Base-by-base conservation (phyloP, 2,888 invertebrate genomes). In the Trichogramma dendrolimi region DNA sequence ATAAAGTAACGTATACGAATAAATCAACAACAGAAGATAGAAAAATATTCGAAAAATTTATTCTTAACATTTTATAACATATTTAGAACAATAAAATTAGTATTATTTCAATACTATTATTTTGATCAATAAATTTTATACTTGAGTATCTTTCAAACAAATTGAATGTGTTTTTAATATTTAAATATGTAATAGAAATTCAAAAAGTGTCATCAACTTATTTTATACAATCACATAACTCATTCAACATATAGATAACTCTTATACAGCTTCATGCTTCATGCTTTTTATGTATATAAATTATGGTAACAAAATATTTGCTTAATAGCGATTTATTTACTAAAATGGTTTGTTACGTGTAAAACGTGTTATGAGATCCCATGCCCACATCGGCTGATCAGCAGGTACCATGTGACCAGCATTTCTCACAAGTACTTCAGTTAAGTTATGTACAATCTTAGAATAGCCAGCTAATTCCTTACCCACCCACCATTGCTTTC, bases 401-500 rank as follows among this genome's bases (percentile, higher is more conserved):
- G 73, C 70, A 11, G 83, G 82, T 11, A 81, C 80, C 77, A 83
- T 61, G 58, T 83, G 83, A 1, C 83, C 83, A 27, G 82, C 81
- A 67, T 80, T 77, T 57, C 81, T 73, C 4, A 82, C 78, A 38
- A 81, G 61, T 5, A 79, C 78, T 63, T 80, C 79, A 2, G 73
- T 78, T 41, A 81, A 73, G 65, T 80, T 79, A 3, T 73, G 74
- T 3, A 74, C 75, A 14, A 71, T 72, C 66, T 77, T 79, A 0
- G 78, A 72, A 50, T 81, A 82, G 0, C 82, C 82, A n/a, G 81
- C 81, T 11, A 82, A 69, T 39, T 73, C 71, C 4, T 73, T 70
- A 38, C 70, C 77, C 6, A 80, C 78, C 58, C 71, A 73, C 83
- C 83, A 84, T 6, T 76, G 63, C 48, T 74, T 75, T 43, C 80